Evolutionary conservation across 1,140 invertebrate genomes (phyloP), one percentile per base, ranked within the genome.

Genomic region (Drosophila malerkotliana): DNA sequence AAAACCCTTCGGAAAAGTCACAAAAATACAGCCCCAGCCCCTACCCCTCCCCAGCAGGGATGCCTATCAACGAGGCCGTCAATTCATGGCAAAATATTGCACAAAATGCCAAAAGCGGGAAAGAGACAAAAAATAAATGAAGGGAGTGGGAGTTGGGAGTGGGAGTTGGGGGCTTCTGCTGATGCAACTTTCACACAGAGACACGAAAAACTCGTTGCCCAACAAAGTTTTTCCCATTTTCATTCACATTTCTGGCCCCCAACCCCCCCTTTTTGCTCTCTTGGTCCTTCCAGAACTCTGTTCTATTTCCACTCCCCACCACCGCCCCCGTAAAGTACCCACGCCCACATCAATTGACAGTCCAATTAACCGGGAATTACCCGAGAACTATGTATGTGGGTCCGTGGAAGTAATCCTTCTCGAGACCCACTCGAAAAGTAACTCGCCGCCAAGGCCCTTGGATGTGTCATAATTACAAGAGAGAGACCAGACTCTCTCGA

Each of bases 81-180:
- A 68, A 85, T 80, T 80, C 79, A 69, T 80, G 77, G 61, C 52
- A 53, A 79, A 63, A 85, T 85, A 72, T 64, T 74, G 68, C 67
- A 72, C 66, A 72, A 72, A 72, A 72, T 72, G 66, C 24, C 41
- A 59, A 58, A 67, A 37, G 55, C 37, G 66, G 53, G 49, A 26
- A n/a, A 55, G 12, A 34, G 34, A 34, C 12, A 28, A 7, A 28
- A 28, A 28, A 28, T 28, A 28, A 28, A 28, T 28, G 26, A 28
- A 28, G 26, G 5, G 26, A 28, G 26, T 6, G 4, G 10, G 7
- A 9, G 5, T 6, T 2, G 7, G 12, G 24, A 18, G 41, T 44
- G 47, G 10, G 24, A 9, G 30, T 34, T 18, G 3, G 2, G 2
- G n/a, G 54, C n/a, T 24, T 9, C 47, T 14, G 53, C 26, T 24